A percentile compares a stretch with the other conserved stretches of the same genome.
Conservation (phyloP, 2,888 invertebrate species). For the Cephus pulcher region DNA sequence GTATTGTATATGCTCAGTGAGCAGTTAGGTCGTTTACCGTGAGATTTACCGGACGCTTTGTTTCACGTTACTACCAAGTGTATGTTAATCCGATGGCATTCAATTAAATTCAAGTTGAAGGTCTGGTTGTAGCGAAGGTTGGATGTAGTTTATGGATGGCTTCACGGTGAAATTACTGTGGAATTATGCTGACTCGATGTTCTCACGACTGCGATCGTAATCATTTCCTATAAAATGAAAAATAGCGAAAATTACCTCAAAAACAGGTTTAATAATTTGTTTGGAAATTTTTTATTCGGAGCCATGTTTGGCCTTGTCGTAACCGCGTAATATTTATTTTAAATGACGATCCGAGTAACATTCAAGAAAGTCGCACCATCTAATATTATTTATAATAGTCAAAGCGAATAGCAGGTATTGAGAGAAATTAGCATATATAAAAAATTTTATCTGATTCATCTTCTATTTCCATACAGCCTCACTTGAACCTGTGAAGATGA, state of each 20-base stretch:
- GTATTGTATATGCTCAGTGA: neutral
- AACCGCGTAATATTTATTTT: neutral
- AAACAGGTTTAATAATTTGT: neutral
- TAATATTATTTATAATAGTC: neutral
- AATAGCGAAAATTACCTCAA: neutral
- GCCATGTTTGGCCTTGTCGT: neutral
- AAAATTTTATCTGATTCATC: neutral
- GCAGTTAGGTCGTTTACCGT: neutral
- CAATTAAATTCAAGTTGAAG: slow-evolving; percentile 42
- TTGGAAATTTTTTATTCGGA: neutral
- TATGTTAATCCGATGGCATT: slow-evolving; percentile 7
- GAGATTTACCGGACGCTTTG: neutral
- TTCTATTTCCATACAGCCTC: neutral
- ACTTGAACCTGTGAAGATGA: neutral
- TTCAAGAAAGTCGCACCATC: neutral
- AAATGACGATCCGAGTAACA: neutral
- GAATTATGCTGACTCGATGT: neutral
- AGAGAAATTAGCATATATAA: neutral
- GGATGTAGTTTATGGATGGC: slow-evolving; percentile 1
- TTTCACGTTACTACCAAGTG: neutral
- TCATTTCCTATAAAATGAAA: neutral
- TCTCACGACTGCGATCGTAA: neutral
- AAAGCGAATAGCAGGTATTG: neutral
- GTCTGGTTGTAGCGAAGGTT: slow-evolving; percentile 13
- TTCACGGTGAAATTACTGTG: neutral